Conservation (phyloP, 2,797 vertebrate species). For the Tamandua tetradactyla region DNA sequence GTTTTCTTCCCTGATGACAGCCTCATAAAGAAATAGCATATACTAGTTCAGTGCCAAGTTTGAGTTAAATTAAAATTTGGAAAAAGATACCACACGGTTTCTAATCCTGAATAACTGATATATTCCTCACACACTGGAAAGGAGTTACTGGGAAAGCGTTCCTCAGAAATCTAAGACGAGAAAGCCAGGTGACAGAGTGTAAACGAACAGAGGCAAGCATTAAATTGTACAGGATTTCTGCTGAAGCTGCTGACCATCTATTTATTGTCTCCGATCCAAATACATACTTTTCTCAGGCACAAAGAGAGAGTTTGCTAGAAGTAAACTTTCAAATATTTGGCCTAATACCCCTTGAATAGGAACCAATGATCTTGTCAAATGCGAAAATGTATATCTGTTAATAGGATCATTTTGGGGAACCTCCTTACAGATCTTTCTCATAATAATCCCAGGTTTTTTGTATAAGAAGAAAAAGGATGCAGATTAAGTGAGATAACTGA, state of each 20-base stretch:
- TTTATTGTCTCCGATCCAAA: slow-evolving; percentile 43
- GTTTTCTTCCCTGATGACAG: not conserved
- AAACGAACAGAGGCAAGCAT: slow-evolving; percentile 53
- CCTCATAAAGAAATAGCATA: not conserved
- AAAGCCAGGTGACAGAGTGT: slow-evolving; percentile 24
- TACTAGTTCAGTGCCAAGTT: not conserved
- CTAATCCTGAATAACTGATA: not conserved
- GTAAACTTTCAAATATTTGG: slow-evolving; percentile 32
- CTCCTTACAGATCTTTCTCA: not conserved
- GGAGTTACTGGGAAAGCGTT: too few species aligned
- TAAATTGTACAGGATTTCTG: slow-evolving; percentile 27
- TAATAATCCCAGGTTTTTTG: not conserved
- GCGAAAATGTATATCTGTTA: not conserved
- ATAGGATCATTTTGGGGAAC: not conserved
- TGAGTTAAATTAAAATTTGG: slow-evolving; percentile 37
- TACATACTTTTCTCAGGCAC: not conserved
- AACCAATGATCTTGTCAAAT: not conserved
- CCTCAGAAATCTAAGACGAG: not conserved
- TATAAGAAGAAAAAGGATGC: not conserved
- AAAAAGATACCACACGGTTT: not conserved
- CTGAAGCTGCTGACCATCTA: not conserved
- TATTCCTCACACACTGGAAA: not conserved
- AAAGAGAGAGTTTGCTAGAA: not conserved
- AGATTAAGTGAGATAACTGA: not conserved
- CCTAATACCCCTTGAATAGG: not conserved